Evolutionary conservation across 2,797 vertebrate genomes (phyloP).

Genomic region (Aselliscus stoliczkanus): DNA sequence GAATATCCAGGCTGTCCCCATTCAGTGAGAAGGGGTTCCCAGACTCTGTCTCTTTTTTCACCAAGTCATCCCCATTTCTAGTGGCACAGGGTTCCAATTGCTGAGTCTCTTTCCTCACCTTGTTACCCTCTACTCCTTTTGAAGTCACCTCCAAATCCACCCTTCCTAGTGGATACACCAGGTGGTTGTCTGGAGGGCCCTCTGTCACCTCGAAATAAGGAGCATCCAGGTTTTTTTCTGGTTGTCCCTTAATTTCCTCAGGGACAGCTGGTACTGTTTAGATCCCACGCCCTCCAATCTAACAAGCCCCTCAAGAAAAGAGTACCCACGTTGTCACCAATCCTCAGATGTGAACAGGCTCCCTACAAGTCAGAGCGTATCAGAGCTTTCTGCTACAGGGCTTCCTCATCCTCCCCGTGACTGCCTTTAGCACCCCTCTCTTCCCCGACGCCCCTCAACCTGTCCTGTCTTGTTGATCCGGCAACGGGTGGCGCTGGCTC

Average conservation of each 20-base stretch:
- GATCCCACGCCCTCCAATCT: constrained; percentile 50
- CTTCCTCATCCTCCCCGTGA: constrained; percentile 30
- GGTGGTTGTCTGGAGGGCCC: constrained; percentile 36
- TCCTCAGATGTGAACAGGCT: constrained; percentile 38
- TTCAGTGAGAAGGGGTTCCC: background rate
- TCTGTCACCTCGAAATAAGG: constrained; percentile 40
- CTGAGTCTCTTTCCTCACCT: constrained; percentile 24
- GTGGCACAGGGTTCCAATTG: constrained; percentile 9
- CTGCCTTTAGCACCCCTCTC: constrained; percentile 32
- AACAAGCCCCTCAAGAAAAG: constrained; percentile 35
- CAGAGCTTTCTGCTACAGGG: constrained; percentile 36
- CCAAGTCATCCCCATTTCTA: constrained; percentile 31
- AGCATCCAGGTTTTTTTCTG: background rate
- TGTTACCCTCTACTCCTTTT: constrained; percentile 34
- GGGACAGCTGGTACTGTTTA: constrained; percentile 45
- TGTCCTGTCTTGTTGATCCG: constrained; percentile 65
- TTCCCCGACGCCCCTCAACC: constrained; percentile 59
- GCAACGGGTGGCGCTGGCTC: constrained; percentile 40
- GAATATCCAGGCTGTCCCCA: background rate
- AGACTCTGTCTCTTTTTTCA: background rate
- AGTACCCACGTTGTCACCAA: constrained; percentile 48
- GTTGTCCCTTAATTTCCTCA: constrained; percentile 46
- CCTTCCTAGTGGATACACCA: constrained; percentile 41
- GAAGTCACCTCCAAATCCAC: constrained; percentile 61
- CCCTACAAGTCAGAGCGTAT: background rate